phyloP scores from a whole-genome alignment of 2,113 vertebrate species.

The Sphyrna mokarran region DNA sequence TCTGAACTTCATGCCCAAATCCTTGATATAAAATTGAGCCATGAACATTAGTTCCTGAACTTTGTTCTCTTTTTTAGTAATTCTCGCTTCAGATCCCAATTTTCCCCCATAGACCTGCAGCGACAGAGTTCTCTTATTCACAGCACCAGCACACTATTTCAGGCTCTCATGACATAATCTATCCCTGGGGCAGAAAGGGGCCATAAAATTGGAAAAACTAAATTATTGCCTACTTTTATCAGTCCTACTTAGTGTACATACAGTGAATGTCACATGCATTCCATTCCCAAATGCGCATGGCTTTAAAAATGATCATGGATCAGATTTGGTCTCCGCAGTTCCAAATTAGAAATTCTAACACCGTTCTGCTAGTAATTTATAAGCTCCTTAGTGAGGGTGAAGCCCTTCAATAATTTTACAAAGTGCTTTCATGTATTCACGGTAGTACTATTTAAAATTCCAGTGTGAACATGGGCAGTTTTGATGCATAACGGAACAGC shows the following conservation, averaged over 20 bases:
- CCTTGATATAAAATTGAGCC: not conserved
- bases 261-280: not conserved
- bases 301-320: not conserved
- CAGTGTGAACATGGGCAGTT: not conserved
- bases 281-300: not conserved
- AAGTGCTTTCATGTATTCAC: not conserved
- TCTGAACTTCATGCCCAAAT: not conserved
- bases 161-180: not conserved
- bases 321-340: not conserved
- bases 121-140: not conserved
- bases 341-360: not conserved
- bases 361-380: not conserved
- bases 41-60: not conserved
- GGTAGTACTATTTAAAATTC: not conserved
- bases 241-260: not conserved
- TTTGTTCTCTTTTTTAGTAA: not conserved
- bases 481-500: not conserved
- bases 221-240: not conserved
- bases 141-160: not conserved
- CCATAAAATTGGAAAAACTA: not conserved
- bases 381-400: not conserved
- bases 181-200: not conserved
- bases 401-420: not conserved
- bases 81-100: not conserved
- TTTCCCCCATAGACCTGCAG: not conserved